Evolutionary conservation across 2,888 invertebrate species (phyloP).

Genomic region (Stenolophus ochropezus): DNA sequence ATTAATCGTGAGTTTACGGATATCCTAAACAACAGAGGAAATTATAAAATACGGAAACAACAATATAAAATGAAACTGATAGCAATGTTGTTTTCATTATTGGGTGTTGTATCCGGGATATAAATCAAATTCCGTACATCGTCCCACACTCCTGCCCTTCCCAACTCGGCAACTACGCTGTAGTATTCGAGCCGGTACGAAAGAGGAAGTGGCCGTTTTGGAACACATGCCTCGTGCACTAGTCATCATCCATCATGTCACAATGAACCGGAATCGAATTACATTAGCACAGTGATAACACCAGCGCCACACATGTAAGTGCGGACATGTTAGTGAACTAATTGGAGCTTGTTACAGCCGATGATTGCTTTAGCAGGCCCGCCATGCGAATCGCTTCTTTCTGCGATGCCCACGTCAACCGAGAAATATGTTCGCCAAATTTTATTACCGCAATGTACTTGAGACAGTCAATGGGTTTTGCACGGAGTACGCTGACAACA

Average conservation of each 20-base stretch:
- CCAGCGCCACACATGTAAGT: conserved; percentile 30
- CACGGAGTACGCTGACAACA: not conserved
- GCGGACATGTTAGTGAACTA: conserved; percentile 44
- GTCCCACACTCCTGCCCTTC: not conserved
- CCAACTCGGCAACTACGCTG: not conserved
- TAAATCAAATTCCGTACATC: not conserved
- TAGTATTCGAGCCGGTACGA: not conserved
- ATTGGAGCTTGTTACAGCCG: conserved; percentile 32
- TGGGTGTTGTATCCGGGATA: too few relatives aligned
- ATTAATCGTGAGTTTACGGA: too few relatives aligned
- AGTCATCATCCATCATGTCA: conserved; percentile 48
- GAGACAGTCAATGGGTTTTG: not conserved
- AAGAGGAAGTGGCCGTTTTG: not conserved
- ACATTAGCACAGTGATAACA: conserved; percentile 42
- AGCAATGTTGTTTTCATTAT: too few relatives aligned
- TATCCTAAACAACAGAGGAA: too few relatives aligned
- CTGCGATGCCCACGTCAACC: conserved; percentile 3
- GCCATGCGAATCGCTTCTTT: conserved; percentile 31
- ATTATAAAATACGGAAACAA: too few relatives aligned
- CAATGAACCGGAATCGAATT: conserved; percentile 47
- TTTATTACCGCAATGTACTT: conserved; percentile 21
- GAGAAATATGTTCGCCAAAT: conserved; percentile 22
- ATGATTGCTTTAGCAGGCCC: conserved; percentile 41
- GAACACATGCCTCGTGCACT: conserved; percentile 27
- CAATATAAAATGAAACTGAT: too few relatives aligned